A percentile compares a stretch with the other conserved stretches of the same genome.
phyloP scores from a whole-genome alignment of 2,888 invertebrate species.

The Agonopterix arenella region DNA sequence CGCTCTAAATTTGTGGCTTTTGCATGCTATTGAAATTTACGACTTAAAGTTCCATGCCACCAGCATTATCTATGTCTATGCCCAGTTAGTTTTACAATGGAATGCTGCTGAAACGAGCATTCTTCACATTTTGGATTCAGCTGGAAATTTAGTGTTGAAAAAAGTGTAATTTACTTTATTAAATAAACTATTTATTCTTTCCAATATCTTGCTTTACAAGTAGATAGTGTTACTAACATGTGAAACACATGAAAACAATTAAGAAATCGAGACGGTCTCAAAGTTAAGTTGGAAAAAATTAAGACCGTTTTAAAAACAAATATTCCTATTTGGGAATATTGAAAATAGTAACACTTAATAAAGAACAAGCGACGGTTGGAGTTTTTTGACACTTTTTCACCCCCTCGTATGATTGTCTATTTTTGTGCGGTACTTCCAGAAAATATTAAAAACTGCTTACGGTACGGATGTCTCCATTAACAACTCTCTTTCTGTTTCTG shows the following conservation, averaged over 20 bases:
- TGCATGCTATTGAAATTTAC: conserved; percentile 60
- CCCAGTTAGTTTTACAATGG: conserved; percentile 25
- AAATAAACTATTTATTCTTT: too few species aligned
- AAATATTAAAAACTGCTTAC: conserved; percentile 74
- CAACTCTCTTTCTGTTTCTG: conserved; percentile 36
- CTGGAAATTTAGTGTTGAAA: neutral
- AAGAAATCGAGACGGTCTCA: too few species aligned
- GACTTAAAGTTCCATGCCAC: conserved; percentile 52
- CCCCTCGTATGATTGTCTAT: conserved; percentile 54
- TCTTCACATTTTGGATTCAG: neutral
- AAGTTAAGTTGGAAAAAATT: neutral
- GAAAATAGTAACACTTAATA: conserved; percentile 10
- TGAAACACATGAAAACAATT: too few species aligned
- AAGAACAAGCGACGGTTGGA: conserved; percentile 26
- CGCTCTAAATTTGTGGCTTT: conserved; percentile 9
- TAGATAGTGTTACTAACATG: too few species aligned
- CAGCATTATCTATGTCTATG: conserved; percentile 32
- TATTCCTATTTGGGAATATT: neutral
- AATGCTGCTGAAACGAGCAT: conserved; percentile 22
- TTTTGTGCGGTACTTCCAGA: conserved; percentile 55
- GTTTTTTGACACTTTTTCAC: conserved; percentile 34
- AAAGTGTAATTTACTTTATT: too few species aligned
- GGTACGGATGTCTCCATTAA: conserved; percentile 68
- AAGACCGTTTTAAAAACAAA: conserved; percentile 8
- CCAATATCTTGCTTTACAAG: too few species aligned